These are phyloP conservation scores for Drosophila busckii DNA, from an alignment of 1,140 invertebrate genomes.

Conservation along the genomic window DNA sequence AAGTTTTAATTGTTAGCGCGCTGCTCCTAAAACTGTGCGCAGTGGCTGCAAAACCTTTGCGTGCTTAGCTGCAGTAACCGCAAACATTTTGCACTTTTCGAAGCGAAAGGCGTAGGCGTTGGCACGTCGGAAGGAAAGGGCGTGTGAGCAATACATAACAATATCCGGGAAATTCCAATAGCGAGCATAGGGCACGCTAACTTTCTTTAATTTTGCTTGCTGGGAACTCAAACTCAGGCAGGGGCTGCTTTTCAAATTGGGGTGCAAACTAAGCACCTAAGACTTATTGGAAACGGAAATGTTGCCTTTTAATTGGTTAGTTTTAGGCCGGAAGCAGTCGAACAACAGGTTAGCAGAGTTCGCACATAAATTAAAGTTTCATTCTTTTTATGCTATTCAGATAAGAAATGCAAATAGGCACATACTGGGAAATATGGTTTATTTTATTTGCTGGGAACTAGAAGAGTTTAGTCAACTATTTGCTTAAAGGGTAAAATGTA, in stretches of 20 bases:
- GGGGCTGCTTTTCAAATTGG: not conserved
- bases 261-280: constrained; percentile 25
- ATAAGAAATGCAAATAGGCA: not conserved
- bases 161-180: constrained; percentile 74
- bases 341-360: constrained; percentile 50
- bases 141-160: constrained; percentile 56
- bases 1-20: not conserved
- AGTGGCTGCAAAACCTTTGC: not conserved
- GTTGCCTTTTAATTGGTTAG: constrained; percentile 57
- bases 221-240: constrained; percentile 49
- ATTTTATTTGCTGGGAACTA: no score
- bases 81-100: constrained; percentile 73
- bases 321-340: constrained; percentile 27
- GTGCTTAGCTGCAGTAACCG: no score
- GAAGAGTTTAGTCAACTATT: not conserved
- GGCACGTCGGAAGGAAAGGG: constrained; percentile 65
- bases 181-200: constrained; percentile 32
- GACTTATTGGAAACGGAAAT: constrained; percentile 66
- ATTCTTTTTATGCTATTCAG: no score
- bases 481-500: constrained; percentile 10
- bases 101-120: constrained; percentile 42
- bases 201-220: no score
- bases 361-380: constrained; percentile 68
- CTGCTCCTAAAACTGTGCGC: no score
- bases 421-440: no score